These are phyloP conservation scores for Spizaetus ornatus DNA, from an alignment of 2,113 vertebrate species.

Conservation along the genomic window DNA sequence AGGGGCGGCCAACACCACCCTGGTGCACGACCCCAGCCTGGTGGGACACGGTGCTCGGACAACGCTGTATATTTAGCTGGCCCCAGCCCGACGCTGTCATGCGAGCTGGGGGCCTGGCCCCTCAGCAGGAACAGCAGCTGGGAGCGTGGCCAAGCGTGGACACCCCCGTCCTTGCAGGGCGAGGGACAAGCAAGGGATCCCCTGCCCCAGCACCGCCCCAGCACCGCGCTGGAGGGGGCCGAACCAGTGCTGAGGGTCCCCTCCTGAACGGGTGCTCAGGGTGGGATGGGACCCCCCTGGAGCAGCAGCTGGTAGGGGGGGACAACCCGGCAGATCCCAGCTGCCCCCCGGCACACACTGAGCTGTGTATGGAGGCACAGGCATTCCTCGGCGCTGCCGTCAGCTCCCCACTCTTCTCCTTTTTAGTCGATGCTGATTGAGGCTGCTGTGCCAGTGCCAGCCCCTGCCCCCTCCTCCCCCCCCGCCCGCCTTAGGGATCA, in stretches of 20 bases:
- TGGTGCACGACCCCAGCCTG: not conserved
- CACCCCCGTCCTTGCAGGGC: not conserved
- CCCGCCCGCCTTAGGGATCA: not conserved
- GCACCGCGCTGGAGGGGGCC: accelerated
- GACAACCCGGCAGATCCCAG: not conserved
- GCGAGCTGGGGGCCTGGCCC: not conserved
- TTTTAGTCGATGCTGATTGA: slow-evolving; percentile 56
- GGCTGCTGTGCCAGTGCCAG: not conserved
- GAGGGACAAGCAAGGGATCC: not conserved
- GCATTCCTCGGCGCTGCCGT: slow-evolving; percentile 50
- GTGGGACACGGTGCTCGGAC: accelerated
- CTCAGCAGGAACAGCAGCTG: slow-evolving; percentile 12
- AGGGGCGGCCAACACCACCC: not conserved
- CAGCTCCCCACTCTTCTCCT: slow-evolving; percentile 53
- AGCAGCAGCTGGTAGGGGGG: not conserved
- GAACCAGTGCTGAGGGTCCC: not conserved
- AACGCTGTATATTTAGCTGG: slow-evolving; percentile 8
- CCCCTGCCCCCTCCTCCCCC: not conserved
- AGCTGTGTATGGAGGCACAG: not conserved
- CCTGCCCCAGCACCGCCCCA: not conserved
- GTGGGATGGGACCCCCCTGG: accelerated
- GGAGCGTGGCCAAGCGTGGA: not conserved
- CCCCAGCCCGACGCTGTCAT: not conserved
- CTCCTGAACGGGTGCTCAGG: not conserved
- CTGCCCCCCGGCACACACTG: not conserved